Conservation (phyloP, 2,888 invertebrate genomes). For the Trachelus iudaicus region DNA sequence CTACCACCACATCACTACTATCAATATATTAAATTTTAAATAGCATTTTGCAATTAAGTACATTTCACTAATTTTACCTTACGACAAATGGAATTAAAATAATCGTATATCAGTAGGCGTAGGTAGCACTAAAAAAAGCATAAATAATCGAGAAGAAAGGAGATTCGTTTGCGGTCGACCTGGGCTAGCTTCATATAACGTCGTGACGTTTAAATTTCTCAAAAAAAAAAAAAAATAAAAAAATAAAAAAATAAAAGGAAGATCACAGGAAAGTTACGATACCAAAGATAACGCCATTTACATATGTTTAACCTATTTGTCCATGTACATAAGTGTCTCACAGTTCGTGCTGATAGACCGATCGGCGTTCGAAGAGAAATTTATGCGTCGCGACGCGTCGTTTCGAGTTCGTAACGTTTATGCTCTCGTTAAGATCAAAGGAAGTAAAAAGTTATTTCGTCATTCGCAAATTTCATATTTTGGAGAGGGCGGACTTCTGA, state of each 20-base stretch:
- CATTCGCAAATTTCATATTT: background rate
- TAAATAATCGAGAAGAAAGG: background rate
- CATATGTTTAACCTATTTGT: background rate
- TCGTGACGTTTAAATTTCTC: background rate
- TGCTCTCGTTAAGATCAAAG: background rate
- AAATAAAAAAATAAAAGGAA: background rate
- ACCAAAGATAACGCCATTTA: background rate
- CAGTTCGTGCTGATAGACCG: background rate
- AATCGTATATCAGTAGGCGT: slow-evolving; percentile 11
- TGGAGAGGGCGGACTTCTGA: background rate
- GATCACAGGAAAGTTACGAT: background rate
- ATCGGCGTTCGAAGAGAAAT: background rate
- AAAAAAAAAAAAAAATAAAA: no score
- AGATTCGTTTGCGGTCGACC: background rate
- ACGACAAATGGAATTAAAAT: slow-evolving; percentile 32
- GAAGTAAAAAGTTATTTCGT: background rate
- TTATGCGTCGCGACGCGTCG: background rate
- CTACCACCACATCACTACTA: slow-evolving; percentile 40
- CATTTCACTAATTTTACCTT: slow-evolving; percentile 32
- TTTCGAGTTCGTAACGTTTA: background rate
- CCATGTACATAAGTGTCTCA: background rate
- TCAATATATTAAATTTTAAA: slow-evolving; percentile 41
- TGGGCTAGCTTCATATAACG: background rate
- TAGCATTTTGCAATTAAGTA: slow-evolving; percentile 39
- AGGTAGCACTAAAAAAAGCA: background rate